Base-by-base conservation (phyloP, 2,888 invertebrate species). In the Ornithoptera alexandrae region DNA sequence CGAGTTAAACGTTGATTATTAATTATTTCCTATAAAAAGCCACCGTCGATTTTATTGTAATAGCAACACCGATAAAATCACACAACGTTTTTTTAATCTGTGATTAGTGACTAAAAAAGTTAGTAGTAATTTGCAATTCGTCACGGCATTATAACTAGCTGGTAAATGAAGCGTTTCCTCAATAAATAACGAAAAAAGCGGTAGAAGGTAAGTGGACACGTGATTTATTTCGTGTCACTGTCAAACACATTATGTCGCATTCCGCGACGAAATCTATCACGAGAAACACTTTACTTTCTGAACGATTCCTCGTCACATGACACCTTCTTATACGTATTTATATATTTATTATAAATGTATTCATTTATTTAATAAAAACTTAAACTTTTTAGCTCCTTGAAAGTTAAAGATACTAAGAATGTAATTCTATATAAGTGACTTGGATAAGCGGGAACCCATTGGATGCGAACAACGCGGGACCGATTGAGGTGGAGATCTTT, bases 141-240 rank as follows among this genome's bases (percentile, higher is more conserved):
- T 60, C 69, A 69, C 65, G 69, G 62, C 46, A 69, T 65, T 65
- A 42, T 65, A 56, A 68, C 42, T 63, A 58, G 30, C n/a, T n/a
- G 12, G 20, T 18, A 22, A 69, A 59, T 53, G 22, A 53, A 56
- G 18, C 39, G 24, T 60, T 69, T 65, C 61, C 65, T 65, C 24
- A 24, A 22, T 56, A 39, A 39, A 24, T 59, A 22, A 39, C n/a
- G 5, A 50, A 12, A 46, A 56, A 65, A 50, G 46, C 58, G 24
- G n/a, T 39, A 50, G 8, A 18, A 36, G 18, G 46, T 20, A 22
- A 20, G 18, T 58, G 39, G 65, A 58, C 59, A 59, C 30, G 30
- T 65, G 30, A 65, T 24, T 36, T 30, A 36, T 36, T 64, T 8
- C 53, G 20, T 62, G 20, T 42, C 60, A 17, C n/a, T 8, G 8